Evolutionary conservation across 2,888 invertebrate species (phyloP).

Genomic region (Drosophila glabriapex): DNA sequence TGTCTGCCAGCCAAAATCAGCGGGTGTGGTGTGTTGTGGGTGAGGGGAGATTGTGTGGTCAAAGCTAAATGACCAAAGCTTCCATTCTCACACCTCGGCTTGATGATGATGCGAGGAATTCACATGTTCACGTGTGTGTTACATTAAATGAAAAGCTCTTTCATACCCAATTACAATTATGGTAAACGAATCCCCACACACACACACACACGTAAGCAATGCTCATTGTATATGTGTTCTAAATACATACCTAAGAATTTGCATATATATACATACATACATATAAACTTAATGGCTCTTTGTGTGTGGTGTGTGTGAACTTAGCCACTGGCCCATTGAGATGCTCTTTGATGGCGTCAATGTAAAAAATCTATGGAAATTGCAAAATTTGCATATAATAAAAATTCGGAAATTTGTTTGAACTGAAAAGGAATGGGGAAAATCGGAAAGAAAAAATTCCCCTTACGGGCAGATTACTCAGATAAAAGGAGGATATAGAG

Average conservation of each 20-base stretch:
- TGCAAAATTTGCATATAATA: slow-evolving; percentile 39
- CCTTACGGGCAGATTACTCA: background rate
- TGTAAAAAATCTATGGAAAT: slow-evolving; percentile 21
- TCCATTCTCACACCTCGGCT: slow-evolving; percentile 23
- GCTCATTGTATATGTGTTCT: background rate
- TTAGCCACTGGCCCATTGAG: slow-evolving; percentile 46
- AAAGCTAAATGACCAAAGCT: slow-evolving; percentile 58
- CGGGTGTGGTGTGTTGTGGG: background rate
- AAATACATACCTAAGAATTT: background rate
- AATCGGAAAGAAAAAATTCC: too few species aligned
- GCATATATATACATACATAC: background rate
- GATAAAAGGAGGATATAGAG: background rate
- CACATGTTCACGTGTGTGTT: slow-evolving; percentile 39
- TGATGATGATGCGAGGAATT: slow-evolving; percentile 23
- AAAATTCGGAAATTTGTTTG: slow-evolving; percentile 13
- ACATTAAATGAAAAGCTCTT: slow-evolving; percentile 73
- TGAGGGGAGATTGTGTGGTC: slow-evolving; percentile 31
- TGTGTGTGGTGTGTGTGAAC: slow-evolving; percentile 33
- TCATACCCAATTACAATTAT: slow-evolving; percentile 73
- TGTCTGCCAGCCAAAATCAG: background rate
- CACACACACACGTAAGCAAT: background rate
- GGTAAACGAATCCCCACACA: slow-evolving; percentile 48
- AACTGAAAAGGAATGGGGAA: background rate
- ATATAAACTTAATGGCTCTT: slow-evolving; percentile 32
- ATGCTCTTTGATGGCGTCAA: slow-evolving; percentile 46